Evolutionary conservation across 1,140 invertebrate genomes (phyloP).

Genomic region (Calephelis nemesis): DNA sequence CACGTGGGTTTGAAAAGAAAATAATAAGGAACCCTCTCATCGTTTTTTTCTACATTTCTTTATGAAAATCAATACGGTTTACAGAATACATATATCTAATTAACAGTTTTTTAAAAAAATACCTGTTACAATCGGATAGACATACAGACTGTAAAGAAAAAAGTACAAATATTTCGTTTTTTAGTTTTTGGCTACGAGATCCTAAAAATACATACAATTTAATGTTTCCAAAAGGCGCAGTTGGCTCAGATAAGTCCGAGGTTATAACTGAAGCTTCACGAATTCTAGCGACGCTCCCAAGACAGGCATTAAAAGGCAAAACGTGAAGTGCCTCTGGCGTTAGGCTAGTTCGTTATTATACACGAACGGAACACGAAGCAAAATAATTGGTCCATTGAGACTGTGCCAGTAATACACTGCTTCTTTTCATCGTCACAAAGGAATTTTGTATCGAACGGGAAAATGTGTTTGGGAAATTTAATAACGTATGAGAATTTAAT

Average conservation of each 20-base stretch:
- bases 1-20: too few relatives aligned
- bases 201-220: neutral
- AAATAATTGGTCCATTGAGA: slow-evolving; percentile 32
- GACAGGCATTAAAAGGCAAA: slow-evolving; percentile 34
- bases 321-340: slow-evolving; percentile 27
- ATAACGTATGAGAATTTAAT: neutral
- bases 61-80: too few relatives aligned
- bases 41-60: too few relatives aligned
- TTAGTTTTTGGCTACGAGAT: neutral
- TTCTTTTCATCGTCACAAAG: slow-evolving; percentile 24
- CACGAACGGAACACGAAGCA: slow-evolving; percentile 30
- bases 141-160: too few relatives aligned
- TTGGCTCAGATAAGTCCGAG: slow-evolving; percentile 19
- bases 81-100: too few relatives aligned
- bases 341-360: slow-evolving; percentile 35
- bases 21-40: too few relatives aligned
- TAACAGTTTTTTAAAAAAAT: too few relatives aligned
- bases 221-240: neutral
- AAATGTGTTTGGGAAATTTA: slow-evolving; percentile 2
- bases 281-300: slow-evolving; percentile 29
- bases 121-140: too few relatives aligned
- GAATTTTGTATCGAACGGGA: slow-evolving; percentile 10
- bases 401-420: slow-evolving; percentile 25
- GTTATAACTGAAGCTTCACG: slow-evolving; percentile 22
- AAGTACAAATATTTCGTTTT: too few relatives aligned